phyloP scores from a whole-genome alignment of 2,113 vertebrate species.

The Grallaria varia region DNA sequence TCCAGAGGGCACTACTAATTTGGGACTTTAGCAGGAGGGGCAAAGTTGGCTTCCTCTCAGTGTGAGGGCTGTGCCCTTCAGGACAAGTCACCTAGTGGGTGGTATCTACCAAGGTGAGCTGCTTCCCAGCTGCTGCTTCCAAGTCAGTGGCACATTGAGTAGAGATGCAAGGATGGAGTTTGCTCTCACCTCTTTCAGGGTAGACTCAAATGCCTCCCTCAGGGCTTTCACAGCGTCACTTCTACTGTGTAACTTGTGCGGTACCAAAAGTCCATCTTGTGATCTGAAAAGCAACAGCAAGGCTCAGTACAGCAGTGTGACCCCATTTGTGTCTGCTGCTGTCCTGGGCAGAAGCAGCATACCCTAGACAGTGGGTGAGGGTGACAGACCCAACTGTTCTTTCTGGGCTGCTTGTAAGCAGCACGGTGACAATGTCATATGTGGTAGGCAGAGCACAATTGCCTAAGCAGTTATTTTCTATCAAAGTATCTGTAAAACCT shows the following conservation, averaged over 20 bases:
- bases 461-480: background rate
- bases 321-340: background rate
- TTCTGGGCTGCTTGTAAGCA: background rate
- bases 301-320: background rate
- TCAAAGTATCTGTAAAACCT: background rate
- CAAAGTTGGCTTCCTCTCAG: background rate
- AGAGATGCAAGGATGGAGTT: background rate
- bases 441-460: background rate
- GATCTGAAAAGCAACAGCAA: slow-evolving; percentile 46
- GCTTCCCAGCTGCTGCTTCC: background rate
- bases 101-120: background rate
- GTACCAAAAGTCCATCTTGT: slow-evolving; percentile 36
- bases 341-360: background rate
- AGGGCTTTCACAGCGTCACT: background rate
- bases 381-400: background rate
- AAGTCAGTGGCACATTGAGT: fast-evolving
- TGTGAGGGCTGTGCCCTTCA: background rate
- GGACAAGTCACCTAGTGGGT: background rate
- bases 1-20: background rate
- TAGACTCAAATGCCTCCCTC: background rate
- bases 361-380: background rate
- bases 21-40: background rate
- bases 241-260: background rate
- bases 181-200: slow-evolving; percentile 22
- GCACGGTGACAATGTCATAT: background rate